Evolutionary conservation across 2,113 vertebrate species (phyloP).

Genomic region (Mesoclemmys tuberculata): DNA sequence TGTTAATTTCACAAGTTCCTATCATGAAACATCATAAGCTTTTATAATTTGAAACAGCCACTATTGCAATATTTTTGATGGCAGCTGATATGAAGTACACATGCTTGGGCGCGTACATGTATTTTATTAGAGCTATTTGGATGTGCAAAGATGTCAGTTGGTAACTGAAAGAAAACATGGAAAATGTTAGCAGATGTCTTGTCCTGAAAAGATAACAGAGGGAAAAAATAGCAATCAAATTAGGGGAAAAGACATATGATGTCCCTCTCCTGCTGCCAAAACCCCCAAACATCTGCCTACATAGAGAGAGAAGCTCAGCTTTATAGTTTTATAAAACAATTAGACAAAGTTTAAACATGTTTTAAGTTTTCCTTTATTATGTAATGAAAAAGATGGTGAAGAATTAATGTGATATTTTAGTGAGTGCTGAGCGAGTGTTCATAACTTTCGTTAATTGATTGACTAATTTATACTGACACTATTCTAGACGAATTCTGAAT

Average conservation of each 20-base stretch:
- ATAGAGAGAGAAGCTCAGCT: not conserved
- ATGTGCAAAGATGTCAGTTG: not conserved
- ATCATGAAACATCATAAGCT: not conserved
- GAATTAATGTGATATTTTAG: not conserved
- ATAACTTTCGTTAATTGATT: not conserved
- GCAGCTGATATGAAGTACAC: fast-evolving
- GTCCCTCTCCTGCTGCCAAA: not conserved
- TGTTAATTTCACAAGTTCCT: not conserved
- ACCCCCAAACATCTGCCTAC: not conserved
- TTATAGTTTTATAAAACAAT: not conserved
- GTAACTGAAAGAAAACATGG: not conserved
- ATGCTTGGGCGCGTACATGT: not conserved
- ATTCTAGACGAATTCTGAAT: not conserved
- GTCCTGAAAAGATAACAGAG: not conserved
- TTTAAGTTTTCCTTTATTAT: not conserved
- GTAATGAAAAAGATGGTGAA: not conserved
- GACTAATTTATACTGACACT: not conserved
- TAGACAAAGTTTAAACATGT: not conserved
- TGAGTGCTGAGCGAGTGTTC: not conserved
- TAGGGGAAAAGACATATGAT: not conserved
- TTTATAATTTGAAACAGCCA: not conserved
- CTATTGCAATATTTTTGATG: not conserved
- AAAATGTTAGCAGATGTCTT: not conserved
- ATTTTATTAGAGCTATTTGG: not conserved
- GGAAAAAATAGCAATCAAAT: not conserved